Conservation (phyloP, 2,113 vertebrate genomes). For the Alaudala cheleensis region DNA sequence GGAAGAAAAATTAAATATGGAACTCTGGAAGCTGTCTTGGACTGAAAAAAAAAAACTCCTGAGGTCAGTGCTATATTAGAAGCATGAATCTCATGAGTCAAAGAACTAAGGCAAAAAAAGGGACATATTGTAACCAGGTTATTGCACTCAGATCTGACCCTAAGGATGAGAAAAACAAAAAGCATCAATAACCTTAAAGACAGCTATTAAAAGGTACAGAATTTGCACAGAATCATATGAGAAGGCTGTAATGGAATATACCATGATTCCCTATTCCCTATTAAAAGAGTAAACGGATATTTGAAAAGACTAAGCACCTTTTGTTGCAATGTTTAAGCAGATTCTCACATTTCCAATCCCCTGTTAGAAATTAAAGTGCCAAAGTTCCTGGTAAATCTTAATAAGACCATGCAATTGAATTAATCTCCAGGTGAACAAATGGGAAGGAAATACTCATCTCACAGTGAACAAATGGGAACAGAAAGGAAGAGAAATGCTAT, state of each 20-base stretch:
- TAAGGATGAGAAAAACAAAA: neutral
- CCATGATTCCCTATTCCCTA: neutral
- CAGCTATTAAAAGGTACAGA: neutral
- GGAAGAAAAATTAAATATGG: neutral
- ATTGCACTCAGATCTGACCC: neutral
- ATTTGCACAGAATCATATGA: neutral
- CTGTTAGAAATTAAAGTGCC: neutral
- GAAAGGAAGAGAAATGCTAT: neutral
- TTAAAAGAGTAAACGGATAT: neutral
- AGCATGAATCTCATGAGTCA: neutral
- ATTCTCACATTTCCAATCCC: neutral
- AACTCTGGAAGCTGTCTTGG: neutral
- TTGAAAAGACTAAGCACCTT: neutral
- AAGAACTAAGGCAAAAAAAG: neutral
- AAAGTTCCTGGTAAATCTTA: neutral
- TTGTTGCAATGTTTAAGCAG: neutral
- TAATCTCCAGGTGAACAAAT: neutral
- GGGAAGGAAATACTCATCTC: neutral
- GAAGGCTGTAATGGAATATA: neutral
- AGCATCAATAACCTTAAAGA: neutral
- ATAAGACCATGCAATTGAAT: neutral
- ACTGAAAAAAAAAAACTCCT: neutral
- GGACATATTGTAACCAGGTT: neutral
- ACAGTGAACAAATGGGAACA: neutral
- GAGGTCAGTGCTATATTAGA: neutral